These are phyloP conservation scores for Syngnathus floridae DNA, from an alignment of 2,113 vertebrate genomes.

Conservation along the genomic window DNA sequence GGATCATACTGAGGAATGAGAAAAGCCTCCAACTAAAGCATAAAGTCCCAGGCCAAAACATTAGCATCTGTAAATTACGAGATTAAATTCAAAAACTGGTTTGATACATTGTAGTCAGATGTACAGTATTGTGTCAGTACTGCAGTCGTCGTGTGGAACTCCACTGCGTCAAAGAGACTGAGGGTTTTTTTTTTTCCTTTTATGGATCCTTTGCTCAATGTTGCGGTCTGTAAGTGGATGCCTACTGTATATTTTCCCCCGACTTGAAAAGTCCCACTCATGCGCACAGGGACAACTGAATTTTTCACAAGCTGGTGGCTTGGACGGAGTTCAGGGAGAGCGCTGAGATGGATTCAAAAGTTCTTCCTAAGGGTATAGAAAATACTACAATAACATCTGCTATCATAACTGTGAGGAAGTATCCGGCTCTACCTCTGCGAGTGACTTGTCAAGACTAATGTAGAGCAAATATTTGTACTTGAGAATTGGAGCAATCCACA, in stretches of 20 bases:
- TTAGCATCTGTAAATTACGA: neutral
- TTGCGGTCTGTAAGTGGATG: neutral
- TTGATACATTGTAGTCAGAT: neutral
- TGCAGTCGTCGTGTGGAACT: neutral
- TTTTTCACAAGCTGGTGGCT: constrained; percentile 24
- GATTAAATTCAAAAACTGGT: neutral
- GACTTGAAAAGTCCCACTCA: neutral
- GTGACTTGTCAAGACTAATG: neutral
- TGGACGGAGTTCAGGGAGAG: constrained; percentile 31
- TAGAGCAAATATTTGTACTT: neutral
- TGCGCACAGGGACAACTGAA: constrained; percentile 21
- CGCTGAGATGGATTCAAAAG: constrained; percentile 32
- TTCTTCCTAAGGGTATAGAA: constrained; percentile 16
- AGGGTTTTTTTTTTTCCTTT: neutral
- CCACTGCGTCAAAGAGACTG: neutral
- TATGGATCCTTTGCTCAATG: neutral
- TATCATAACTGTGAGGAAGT: constrained; percentile 25
- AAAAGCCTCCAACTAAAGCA: constrained; percentile 23
- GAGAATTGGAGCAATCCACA: neutral
- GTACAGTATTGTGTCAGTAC: neutral
- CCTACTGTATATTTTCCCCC: neutral
- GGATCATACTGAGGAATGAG: constrained; percentile 65
- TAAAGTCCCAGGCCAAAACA: neutral
- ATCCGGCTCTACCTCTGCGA: constrained; percentile 10
- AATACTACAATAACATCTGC: constrained; percentile 41